Evolutionary conservation across 2,113 vertebrate genomes (phyloP), one percentile per base, ranked within the genome.

Genomic region (Lepus timidus): DNA sequence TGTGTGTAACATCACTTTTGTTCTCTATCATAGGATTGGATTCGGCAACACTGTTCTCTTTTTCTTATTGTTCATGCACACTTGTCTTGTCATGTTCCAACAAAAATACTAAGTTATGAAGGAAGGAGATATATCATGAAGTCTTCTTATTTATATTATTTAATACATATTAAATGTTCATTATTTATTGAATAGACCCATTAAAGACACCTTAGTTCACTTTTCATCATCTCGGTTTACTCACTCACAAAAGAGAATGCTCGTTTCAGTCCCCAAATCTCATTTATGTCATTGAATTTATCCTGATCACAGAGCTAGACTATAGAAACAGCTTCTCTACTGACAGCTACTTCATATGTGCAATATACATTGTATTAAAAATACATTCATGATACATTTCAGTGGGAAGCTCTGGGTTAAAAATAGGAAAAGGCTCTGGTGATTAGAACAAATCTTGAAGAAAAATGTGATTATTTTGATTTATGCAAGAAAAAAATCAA

Each of bases 271-370:
- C 27, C 44, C 16, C 70, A 31, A 31, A 31, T 55, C 8, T 33
- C 49, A 49, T 25, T 39, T 16, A 36, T 20, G 25, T 81, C 58
- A 11, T 31, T 33, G 61, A 86, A 65, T 5, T 7, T 52, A 13
- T 7, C 14, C 76, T 4, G 9, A 13, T 23, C 14, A 17, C 2
- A 6, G 22, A 13, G n/a, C 92, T 75, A 62, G 16, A 76, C 86
- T 68, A 73, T 39, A 76, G 68, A 86, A 78, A 67, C 64, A 55
- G 55, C n/a, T 91, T 94, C 52, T 93, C 44, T 39, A 13, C 49
- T 49, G 36, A 85, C 23, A 64, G 58, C 23, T 87, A 20, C 33
- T 88, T 95, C 33, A 9, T 29, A 44, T 11, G 39, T 62, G 6
- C 14, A 39, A 73, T 22, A 58, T 1, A 1, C 1, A 0, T 5